Evolutionary conservation across 2,888 invertebrate species (phyloP), one percentile per base, ranked within the genome.

Genomic region (Parasteatoda lunata): DNA sequence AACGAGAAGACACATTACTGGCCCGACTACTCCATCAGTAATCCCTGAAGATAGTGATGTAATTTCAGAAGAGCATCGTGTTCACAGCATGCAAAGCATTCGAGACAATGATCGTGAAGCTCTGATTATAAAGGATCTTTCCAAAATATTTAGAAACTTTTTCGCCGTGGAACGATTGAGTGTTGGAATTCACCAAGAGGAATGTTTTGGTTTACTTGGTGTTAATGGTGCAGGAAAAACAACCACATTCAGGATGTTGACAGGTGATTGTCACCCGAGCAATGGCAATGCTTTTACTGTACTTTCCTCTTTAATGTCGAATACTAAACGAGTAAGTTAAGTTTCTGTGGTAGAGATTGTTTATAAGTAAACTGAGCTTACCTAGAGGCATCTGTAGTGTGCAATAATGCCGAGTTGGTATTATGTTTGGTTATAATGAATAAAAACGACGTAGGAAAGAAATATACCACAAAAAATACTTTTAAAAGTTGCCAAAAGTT

Each of bases 151-250:
- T 66, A 70, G 75, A 9, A 59, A 49, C 7, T 77, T 90, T 11
- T 68, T 51, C 52, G 90, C 90, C 5, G 90, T 90, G 15, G 84
- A 90, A 78, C 30, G 79, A 51, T 66, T 90, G 30, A 84, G 86
- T 5, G 89, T 90, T 71, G 88, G 77, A 11, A 84, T 90, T 30
- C 85, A 88, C 49, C 84, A 88, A 48, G 72, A 88, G 13, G 90
- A 90, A 76, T 89, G 87, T 68, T 90, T 90, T 75, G 90, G 90
- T n/a, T 79, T 90, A 7, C 82, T 90, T 45, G 90, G 90, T 65
- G 86, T 90, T 8, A 90, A 90, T 82, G 90, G 90, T 15, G 90
- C 90, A n/a, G 90, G 90, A 47, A 90, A 90, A 80, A 89, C 90
- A 9, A 89, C 90, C 7, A 90, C 90, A 9, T 90, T 90, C 75